Evolutionary conservation across 2,113 vertebrate genomes (phyloP).

Genomic region (Cyprinodon variegatus): DNA sequence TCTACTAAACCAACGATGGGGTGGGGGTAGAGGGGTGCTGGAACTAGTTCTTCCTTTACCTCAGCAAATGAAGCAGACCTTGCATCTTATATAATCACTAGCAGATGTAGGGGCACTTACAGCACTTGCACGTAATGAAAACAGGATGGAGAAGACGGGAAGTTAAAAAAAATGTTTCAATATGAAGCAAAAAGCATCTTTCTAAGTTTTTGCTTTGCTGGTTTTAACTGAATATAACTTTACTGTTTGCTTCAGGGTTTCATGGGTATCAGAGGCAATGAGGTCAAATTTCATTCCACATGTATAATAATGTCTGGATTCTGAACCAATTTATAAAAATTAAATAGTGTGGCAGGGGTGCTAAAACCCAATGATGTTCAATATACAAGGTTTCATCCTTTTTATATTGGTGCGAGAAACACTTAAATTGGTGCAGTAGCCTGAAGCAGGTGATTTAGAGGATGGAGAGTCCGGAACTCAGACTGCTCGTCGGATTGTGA

Average conservation of each 20-base stretch:
- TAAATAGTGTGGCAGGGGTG: slow-evolving; percentile 4
- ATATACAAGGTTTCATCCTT: slow-evolving; percentile 36
- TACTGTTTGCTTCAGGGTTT: background rate
- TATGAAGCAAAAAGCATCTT: slow-evolving; percentile 40
- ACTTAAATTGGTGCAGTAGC: slow-evolving; percentile 8
- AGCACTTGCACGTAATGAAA: slow-evolving; percentile 45
- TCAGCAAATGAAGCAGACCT: slow-evolving; percentile 56
- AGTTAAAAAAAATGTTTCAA: slow-evolving; percentile 50
- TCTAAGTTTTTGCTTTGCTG: slow-evolving; percentile 35
- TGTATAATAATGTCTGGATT: slow-evolving; percentile 20
- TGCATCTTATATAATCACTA: slow-evolving; percentile 63
- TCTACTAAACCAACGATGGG: slow-evolving; percentile 38
- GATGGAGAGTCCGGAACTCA: slow-evolving; percentile 8
- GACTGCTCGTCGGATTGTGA: background rate
- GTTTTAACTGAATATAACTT: slow-evolving; percentile 20
- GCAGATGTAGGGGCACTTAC: slow-evolving; percentile 65
- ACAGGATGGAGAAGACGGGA: slow-evolving; percentile 46
- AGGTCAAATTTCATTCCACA: background rate
- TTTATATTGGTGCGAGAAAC: slow-evolving; percentile 46
- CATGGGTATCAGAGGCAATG: background rate
- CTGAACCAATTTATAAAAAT: slow-evolving; percentile 25
- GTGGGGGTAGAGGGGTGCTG: background rate
- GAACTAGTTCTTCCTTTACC: slow-evolving; percentile 6
- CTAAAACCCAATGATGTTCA: slow-evolving; percentile 14
- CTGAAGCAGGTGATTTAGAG: slow-evolving; percentile 26